Base-by-base conservation (phyloP, 30 jellyfish, hydroid and myxozoan genomes). In the Haliclystus octoradiatus region DNA sequence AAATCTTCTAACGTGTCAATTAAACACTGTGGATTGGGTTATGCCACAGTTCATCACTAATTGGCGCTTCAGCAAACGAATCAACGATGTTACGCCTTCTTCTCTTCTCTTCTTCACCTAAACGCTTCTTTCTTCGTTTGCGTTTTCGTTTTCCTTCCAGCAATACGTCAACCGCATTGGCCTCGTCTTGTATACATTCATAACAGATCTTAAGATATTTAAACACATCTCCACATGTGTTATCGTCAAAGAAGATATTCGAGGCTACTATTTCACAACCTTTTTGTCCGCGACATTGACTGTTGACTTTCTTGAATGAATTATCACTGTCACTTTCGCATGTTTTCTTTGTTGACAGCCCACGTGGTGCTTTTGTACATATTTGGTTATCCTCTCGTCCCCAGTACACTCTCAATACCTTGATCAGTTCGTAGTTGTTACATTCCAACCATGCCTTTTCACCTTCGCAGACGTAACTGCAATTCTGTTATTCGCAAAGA, bases 391-490 rank as follows among this genome's bases (percentile, higher is more conserved):
- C 95, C 68, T 91, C 99, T 0, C 99, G 75, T 5, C 99, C 99
- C 99, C 99, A 93, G 92, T 70, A 93, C 26, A 86, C 97, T 31
- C 96, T 73, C 32, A 87, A 84, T 34, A 93, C 77, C 63, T 85
- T 80, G 53, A 93, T 81, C 84, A 74, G 66, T 62, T 93, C 99
- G 63, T 84, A 93, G 62, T 80, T 84, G 47, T 80, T 76, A 78
- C 99, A 93, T 70, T 93, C 94, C 28, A 93, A 79, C 99, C 99
- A 93, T 2, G 95, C 95, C 77, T 93, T 93, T 70, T 93, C 99
- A n/a, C 96, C 96, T 75, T 84, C 99, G 62, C 99, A 93, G 26
- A 85, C 96, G 77, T 79, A 93, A 68, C 96, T 84, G 92, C 99
- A 93, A 67, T 93, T 93, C 99, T 91, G 88, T 60, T 50, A 9